Conservation (phyloP, 2,797 vertebrate genomes). For the Tarsius wallacei region DNA sequence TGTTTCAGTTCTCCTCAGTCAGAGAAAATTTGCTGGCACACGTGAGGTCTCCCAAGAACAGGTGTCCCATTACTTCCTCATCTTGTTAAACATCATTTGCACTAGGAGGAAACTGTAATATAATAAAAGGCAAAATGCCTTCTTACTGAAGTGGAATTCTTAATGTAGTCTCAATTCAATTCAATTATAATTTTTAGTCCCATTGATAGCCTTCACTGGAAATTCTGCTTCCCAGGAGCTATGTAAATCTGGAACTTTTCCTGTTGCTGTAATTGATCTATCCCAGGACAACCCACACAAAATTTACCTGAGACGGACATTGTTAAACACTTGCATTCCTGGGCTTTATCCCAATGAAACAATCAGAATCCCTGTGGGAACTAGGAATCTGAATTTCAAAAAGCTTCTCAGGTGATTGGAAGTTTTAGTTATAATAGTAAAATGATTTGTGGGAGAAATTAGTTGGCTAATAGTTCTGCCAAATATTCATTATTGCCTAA, state of each 20-base stretch:
- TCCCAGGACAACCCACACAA: not conserved
- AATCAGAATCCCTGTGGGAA: not conserved
- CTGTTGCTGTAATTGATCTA: not conserved
- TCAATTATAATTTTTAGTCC: constrained; percentile 59
- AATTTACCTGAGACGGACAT: not conserved
- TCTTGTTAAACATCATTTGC: constrained; percentile 70
- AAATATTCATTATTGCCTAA: constrained; percentile 16
- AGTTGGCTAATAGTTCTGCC: not conserved
- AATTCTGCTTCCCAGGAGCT: constrained; percentile 43
- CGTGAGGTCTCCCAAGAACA: constrained; percentile 65
- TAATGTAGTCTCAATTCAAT: constrained; percentile 36
- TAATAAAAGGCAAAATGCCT: constrained; percentile 62
- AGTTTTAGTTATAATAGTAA: constrained; percentile 41
- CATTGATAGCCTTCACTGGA: not conserved
- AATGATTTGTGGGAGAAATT: constrained; percentile 29
- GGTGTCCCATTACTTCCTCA: constrained; percentile 41
- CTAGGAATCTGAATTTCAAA: constrained; percentile 18
- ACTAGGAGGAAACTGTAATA: constrained; percentile 57
- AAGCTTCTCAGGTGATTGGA: constrained; percentile 7
- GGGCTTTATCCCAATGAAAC: not conserved
- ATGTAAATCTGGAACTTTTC: constrained; percentile 16
- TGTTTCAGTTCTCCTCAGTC: constrained; percentile 27
- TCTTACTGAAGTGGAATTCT: constrained; percentile 65
- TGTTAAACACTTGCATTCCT: constrained; percentile 1
- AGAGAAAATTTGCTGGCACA: constrained; percentile 29